Percentiles rank a stretch among this genome's conserved stretches.
These are phyloP conservation scores for Camelus bactrianus DNA, from an alignment of 2,113 vertebrate species.

Conservation along the genomic window DNA sequence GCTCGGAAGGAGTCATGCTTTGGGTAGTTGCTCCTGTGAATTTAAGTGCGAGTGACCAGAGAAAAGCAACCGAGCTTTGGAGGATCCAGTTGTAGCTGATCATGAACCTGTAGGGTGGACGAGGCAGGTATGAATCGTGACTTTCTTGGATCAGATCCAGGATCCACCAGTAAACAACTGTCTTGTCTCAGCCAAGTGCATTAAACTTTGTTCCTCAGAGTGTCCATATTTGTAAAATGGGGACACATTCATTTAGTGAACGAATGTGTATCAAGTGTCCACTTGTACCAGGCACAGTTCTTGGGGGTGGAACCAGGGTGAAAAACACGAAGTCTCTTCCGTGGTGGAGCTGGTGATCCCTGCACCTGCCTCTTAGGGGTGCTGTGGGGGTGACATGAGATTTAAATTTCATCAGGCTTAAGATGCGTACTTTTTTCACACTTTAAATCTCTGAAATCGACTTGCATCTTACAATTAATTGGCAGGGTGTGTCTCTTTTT, in stretches of 20 bases:
- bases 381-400: neutral
- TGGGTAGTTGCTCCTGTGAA: neutral
- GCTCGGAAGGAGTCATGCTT: neutral
- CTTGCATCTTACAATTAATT: neutral
- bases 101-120: neutral
- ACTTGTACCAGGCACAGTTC: neutral
- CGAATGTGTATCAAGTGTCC: neutral
- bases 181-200: neutral
- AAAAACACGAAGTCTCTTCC: neutral
- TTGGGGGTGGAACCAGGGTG: neutral
- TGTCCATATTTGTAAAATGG: too few species aligned
- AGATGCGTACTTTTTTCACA: neutral
- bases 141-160: conserved; percentile 22
- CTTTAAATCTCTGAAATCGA: conserved; percentile 11
- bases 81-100: neutral
- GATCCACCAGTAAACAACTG: neutral
- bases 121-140: neutral
- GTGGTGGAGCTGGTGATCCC: neutral
- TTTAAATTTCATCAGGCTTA: neutral
- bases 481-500: neutral
- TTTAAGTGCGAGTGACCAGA: conserved; percentile 9
- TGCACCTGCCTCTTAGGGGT: neutral
- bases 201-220: neutral
- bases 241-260: neutral
- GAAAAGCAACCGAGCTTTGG: neutral